phyloP scores from a whole-genome alignment of 2,113 vertebrate species.

The Xiphias gladius region DNA sequence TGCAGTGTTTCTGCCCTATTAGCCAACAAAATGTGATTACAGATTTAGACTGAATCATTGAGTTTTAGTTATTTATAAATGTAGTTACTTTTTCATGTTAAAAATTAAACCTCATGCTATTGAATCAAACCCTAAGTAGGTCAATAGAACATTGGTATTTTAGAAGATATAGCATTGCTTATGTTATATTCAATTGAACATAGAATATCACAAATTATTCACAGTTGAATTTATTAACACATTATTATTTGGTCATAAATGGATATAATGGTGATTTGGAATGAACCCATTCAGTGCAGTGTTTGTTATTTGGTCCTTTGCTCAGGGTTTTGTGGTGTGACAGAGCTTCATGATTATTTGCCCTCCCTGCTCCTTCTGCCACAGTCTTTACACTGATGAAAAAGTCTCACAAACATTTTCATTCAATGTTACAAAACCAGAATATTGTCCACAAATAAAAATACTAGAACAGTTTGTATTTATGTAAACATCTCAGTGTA shows the following conservation, averaged over 20 bases:
- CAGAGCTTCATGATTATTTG: not conserved
- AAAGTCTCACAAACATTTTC: not conserved
- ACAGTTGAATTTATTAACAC: not conserved
- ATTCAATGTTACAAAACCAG: not conserved
- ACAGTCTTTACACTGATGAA: not conserved
- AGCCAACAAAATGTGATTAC: not conserved
- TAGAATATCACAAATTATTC: not conserved
- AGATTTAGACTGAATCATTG: not conserved
- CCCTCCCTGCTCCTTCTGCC: not conserved
- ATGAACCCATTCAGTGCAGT: not conserved
- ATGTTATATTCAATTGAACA: not conserved
- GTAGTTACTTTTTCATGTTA: not conserved
- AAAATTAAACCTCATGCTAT: not conserved
- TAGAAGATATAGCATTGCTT: not conserved
- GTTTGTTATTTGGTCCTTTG: slow-evolving; percentile 4
- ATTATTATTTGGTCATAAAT: not conserved
- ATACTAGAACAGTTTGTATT: not conserved
- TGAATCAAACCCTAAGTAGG: not conserved
- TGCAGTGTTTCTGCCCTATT: not conserved
- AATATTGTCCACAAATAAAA: not conserved
- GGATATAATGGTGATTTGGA: not conserved
- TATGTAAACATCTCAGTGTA: not conserved
- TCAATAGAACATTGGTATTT: not conserved
- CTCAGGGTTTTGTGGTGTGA: slow-evolving; percentile 14
- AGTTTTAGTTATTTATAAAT: not conserved